These are phyloP conservation scores for Eupithecia insigniata DNA, from an alignment of 2,888 invertebrate genomes.

Conservation along the genomic window DNA sequence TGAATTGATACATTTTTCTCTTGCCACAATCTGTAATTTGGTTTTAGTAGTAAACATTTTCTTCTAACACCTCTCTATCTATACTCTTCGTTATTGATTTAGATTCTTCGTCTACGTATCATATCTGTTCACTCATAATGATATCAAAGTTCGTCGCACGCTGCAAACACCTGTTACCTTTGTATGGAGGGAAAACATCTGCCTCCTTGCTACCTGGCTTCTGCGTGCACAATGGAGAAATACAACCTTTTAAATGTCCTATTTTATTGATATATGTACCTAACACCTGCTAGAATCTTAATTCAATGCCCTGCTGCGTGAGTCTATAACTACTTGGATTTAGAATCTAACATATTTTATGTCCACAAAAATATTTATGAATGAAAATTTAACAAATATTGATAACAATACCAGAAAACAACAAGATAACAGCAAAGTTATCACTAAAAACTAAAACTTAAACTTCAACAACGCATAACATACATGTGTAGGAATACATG, in stretches of 20 bases:
- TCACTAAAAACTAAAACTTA: no score
- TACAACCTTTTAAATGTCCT: background rate
- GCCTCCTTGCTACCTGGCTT: slow-evolving; percentile 15
- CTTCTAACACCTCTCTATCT: background rate
- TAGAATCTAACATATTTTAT: no score
- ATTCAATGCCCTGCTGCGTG: background rate
- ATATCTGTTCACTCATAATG: background rate
- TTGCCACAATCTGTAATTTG: background rate
- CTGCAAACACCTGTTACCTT: slow-evolving; percentile 29
- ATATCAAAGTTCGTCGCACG: slow-evolving; percentile 8
- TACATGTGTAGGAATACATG: no score
- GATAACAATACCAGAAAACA: no score
- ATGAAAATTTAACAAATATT: no score
- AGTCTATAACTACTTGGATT: background rate
- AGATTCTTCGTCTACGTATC: background rate
- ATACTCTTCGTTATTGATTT: background rate
- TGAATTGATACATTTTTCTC: background rate
- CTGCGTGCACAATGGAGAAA: slow-evolving; percentile 14
- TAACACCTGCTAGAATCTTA: background rate
- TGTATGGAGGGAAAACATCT: slow-evolving; percentile 27
- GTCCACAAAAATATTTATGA: no score
- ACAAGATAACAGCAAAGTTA: no score
- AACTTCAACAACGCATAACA: no score
- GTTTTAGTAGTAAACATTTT: background rate
- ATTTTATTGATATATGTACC: background rate